These are phyloP conservation scores for Aromia moschata DNA, from an alignment of 2,888 invertebrate genomes.

Conservation along the genomic window DNA sequence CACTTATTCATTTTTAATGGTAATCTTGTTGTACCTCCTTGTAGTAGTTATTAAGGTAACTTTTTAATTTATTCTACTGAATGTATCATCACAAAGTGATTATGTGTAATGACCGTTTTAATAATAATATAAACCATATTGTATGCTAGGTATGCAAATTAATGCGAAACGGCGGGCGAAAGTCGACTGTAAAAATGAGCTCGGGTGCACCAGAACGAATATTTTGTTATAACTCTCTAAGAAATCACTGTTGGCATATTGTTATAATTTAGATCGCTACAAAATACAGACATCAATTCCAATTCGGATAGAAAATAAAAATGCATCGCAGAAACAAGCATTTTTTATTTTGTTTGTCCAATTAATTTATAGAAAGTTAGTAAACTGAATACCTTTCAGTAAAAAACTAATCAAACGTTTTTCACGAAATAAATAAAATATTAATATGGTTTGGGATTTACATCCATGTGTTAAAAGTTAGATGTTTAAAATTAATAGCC, in stretches of 20 bases:
- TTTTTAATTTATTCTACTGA: conserved; percentile 33
- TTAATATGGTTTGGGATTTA: neutral
- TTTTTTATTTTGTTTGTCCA: no score
- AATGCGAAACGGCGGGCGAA: conserved; percentile 8
- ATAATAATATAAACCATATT: conserved; percentile 22
- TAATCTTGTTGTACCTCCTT: conserved; percentile 47
- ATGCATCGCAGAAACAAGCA: no score
- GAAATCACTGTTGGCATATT: neutral
- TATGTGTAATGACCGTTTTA: conserved; percentile 41
- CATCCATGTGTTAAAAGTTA: neutral
- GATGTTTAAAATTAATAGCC: no score
- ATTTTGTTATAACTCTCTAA: neutral
- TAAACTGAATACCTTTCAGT: no score
- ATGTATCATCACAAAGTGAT: conserved; percentile 38
- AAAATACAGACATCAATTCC: no score
- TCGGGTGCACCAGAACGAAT: neutral
- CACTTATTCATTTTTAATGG: conserved; percentile 48
- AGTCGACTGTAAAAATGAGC: conserved; percentile 4
- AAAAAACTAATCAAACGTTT: no score
- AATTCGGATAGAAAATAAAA: no score
- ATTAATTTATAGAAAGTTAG: neutral
- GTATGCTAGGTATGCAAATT: conserved; percentile 20
- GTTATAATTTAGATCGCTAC: no score
- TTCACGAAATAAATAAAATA: neutral
- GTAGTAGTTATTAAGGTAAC: conserved; percentile 41